Conservation (phyloP, 2,113 vertebrate genomes). For the Seriola dumerili region DNA sequence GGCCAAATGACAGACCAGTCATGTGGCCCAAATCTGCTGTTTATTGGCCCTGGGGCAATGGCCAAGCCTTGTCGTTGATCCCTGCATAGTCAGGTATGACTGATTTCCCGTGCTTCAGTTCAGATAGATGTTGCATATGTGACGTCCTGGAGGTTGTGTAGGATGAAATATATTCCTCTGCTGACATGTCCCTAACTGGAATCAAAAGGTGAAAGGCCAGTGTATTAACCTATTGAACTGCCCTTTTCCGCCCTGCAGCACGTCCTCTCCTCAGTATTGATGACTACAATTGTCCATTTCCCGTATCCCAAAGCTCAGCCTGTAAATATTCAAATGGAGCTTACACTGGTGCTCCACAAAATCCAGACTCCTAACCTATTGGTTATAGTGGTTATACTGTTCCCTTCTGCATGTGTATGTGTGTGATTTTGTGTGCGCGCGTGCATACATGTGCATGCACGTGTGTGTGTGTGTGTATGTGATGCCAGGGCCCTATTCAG, state of each 20-base stretch:
- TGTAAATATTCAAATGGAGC: constrained; percentile 85
- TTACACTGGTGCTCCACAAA: constrained; percentile 77
- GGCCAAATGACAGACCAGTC: not conserved
- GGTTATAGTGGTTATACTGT: constrained; percentile 74
- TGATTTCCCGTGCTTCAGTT: constrained; percentile 46
- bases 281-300: constrained; percentile 84
- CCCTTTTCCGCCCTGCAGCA: constrained; percentile 71
- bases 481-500: constrained; percentile 82
- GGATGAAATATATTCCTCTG: constrained; percentile 84
- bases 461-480: constrained; percentile 52
- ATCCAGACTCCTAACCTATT: constrained; percentile 85
- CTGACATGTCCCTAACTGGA: constrained; percentile 84
- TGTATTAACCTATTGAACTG: constrained; percentile 88
- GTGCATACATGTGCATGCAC: constrained; percentile 2
- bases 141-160: constrained; percentile 55
- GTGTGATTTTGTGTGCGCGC: constrained; percentile 7
- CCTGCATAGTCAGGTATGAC: constrained; percentile 12
- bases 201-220: constrained; percentile 88
- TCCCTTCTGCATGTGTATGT: constrained; percentile 34
- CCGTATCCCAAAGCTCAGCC: constrained; percentile 77
- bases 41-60: not conserved
- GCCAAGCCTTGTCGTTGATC: not conserved
- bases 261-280: constrained; percentile 82
- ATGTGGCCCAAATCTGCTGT: not conserved
- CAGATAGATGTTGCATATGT: constrained; percentile 36